These are phyloP conservation scores for Hippotragus niger DNA, from an alignment of 2,113 vertebrate genomes.

Conservation along the genomic window DNA sequence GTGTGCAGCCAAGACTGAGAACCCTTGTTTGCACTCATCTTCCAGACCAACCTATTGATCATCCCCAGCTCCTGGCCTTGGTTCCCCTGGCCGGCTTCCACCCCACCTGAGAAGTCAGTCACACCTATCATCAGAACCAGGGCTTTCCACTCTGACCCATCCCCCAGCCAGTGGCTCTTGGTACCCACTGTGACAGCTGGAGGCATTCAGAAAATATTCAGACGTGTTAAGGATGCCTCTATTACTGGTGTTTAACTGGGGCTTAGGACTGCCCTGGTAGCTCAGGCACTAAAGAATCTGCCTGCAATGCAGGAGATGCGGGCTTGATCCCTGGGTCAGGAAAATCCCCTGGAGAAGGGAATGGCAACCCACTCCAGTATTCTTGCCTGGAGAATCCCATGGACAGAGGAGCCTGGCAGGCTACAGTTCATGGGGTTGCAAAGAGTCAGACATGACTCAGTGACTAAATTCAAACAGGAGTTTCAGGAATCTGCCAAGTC, in stretches of 20 bases:
- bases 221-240: background rate
- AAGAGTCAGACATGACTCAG: background rate
- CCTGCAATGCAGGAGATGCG: background rate
- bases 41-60: background rate
- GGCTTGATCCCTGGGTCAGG: background rate
- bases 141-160: background rate
- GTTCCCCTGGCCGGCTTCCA: no score
- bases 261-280: background rate
- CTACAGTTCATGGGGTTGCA: background rate
- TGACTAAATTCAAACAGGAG: background rate
- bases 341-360: background rate
- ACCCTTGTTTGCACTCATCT: no score
- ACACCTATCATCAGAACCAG: no score
- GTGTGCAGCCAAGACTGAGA: background rate
- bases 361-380: background rate
- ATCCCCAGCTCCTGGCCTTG: background rate
- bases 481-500: background rate
- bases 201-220: background rate
- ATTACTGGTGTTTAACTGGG: background rate
- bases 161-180: fast-evolving
- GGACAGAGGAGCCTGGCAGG: background rate
- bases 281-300: background rate
- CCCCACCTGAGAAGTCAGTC: background rate
- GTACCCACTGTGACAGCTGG: background rate
- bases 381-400: background rate